phyloP scores from a whole-genome alignment of 2,797 vertebrate species.

The Toxotes lorentzi region DNA sequence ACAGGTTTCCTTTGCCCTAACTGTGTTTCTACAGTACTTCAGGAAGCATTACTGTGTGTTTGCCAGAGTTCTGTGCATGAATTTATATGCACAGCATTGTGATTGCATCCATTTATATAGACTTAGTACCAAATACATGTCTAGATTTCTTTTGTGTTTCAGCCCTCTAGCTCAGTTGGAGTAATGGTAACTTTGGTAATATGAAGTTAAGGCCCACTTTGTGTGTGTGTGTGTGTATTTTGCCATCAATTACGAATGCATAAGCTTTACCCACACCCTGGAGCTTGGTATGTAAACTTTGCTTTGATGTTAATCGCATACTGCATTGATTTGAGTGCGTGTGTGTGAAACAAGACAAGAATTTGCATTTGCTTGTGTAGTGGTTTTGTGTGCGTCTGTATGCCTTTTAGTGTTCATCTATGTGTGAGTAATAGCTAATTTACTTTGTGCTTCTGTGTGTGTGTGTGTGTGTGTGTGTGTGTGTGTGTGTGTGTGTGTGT shows the following conservation, averaged over 20 bases:
- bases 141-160: constrained; percentile 26
- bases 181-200: constrained; percentile 35
- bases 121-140: constrained; percentile 8
- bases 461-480: constrained; percentile 4
- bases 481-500: too few species aligned
- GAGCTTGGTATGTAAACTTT: constrained; percentile 54
- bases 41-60: constrained; percentile 4
- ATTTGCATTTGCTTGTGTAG: constrained; percentile 35
- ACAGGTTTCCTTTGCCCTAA: neutral
- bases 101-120: constrained; percentile 3
- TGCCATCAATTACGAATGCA: constrained; percentile 53
- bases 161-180: constrained; percentile 41
- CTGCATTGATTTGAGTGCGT: constrained; percentile 55
- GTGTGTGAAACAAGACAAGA: constrained; percentile 42
- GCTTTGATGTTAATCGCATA: constrained; percentile 69
- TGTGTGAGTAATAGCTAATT: constrained; percentile 37
- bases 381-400: constrained; percentile 10
- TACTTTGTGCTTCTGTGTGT: constrained; percentile 3
- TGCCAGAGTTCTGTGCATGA: neutral
- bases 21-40: neutral
- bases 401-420: constrained; percentile 38
- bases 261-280: constrained; percentile 50
- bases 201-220: constrained; percentile 21
- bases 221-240: constrained; percentile 18
- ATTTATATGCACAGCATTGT: constrained; percentile 1